Evolutionary conservation across 2,888 invertebrate genomes (phyloP).

Genomic region (Adela reaumurella): DNA sequence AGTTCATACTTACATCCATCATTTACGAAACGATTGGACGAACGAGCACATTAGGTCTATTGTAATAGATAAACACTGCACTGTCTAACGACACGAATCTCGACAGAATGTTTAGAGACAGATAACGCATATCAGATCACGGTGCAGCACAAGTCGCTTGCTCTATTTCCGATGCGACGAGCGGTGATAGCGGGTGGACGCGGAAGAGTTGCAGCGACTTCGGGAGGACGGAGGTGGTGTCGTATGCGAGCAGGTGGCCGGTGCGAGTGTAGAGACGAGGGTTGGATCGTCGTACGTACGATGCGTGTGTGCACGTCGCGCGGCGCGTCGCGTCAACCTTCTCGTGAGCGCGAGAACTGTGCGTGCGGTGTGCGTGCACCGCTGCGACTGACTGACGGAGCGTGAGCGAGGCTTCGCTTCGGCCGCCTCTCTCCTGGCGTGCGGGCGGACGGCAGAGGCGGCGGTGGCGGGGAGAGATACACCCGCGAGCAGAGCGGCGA

Average conservation of each 20-base stretch:
- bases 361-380: slow-evolving; percentile 58
- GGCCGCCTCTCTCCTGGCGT: slow-evolving; percentile 13
- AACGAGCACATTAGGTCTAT: no score
- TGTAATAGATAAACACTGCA: background rate
- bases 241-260: slow-evolving; percentile 27
- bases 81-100: background rate
- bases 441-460: background rate
- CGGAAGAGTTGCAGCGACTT: slow-evolving; percentile 15
- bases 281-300: slow-evolving; percentile 8
- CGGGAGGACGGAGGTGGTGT: slow-evolving; percentile 49
- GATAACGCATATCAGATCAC: background rate
- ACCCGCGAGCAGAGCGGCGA: no score
- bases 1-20: no score
- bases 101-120: background rate
- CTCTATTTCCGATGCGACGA: background rate
- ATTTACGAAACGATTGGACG: no score
- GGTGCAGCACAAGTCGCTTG: background rate
- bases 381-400: slow-evolving; percentile 40
- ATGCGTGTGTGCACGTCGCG: slow-evolving; percentile 9
- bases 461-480: background rate
- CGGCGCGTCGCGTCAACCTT: slow-evolving; percentile 42
- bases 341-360: slow-evolving; percentile 52
- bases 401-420: slow-evolving; percentile 33
- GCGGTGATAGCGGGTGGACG: background rate
- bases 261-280: slow-evolving; percentile 15